These are phyloP conservation scores for Villa cingulata DNA, from an alignment of 2,888 invertebrate species.

Conservation along the genomic window DNA sequence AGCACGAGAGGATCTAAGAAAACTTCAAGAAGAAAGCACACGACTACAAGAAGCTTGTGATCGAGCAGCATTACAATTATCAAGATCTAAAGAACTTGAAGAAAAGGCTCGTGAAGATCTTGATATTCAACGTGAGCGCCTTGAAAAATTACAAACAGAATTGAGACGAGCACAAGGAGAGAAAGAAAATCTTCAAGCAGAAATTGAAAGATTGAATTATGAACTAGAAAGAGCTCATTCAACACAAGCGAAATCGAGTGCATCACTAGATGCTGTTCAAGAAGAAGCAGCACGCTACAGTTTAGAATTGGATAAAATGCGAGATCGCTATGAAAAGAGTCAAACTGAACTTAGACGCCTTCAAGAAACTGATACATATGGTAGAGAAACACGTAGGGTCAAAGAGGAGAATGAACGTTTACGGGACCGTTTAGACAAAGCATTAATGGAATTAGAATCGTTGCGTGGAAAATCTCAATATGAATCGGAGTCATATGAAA, in stretches of 20 bases:
- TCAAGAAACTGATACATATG: constrained; percentile 65
- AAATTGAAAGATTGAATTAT: constrained; percentile 71
- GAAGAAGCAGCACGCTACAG: constrained; percentile 79
- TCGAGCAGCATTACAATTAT: constrained; percentile 68
- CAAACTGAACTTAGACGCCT: constrained; percentile 69
- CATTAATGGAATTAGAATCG: constrained; percentile 64
- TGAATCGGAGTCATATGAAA: constrained; percentile 58
- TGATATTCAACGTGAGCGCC: constrained; percentile 76
- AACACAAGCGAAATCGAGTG: constrained; percentile 72
- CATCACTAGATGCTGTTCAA: constrained; percentile 74
- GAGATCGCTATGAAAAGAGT: constrained; percentile 77
- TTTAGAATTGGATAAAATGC: constrained; percentile 78
- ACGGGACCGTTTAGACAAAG: constrained; percentile 66
- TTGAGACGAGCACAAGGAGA: constrained; percentile 67
- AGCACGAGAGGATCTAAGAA: constrained; percentile 71
- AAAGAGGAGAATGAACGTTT: constrained; percentile 70
- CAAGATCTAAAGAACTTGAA: constrained; percentile 76
- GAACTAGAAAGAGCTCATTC: constrained; percentile 77
- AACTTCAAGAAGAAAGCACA: constrained; percentile 73
- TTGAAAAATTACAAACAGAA: constrained; percentile 79
- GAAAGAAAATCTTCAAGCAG: constrained; percentile 72
- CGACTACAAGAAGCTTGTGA: constrained; percentile 82
- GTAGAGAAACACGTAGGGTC: constrained; percentile 65
- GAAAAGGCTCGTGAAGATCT: constrained; percentile 83
- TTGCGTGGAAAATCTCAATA: constrained; percentile 68